Evolutionary conservation across 2,113 vertebrate species (phyloP), one percentile per base, ranked within the genome.

Genomic region (Sturnus vulgaris): DNA sequence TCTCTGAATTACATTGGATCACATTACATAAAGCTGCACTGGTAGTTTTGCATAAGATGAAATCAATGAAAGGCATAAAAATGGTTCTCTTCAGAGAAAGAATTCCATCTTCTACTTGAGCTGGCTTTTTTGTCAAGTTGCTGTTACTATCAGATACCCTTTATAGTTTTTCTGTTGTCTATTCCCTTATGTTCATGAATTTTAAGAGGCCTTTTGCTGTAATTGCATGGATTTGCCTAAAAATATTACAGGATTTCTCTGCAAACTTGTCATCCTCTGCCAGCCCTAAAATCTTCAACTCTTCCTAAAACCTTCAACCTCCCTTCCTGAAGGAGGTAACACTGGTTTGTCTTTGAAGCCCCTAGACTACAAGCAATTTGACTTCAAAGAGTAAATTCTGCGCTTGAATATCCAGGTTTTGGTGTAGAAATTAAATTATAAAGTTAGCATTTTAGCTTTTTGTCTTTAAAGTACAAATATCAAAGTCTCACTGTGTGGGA

Each of bases 241-340:
- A 95, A 93, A 79, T 87, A 72, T 76, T 57, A 66, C 20, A 83
- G 16, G 33, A 19, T 93, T 92, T 95, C 46, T 73, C n/a, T 85
- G 63, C 46, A 90, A 95, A 93, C 61, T 66, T 96, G 91, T 95
- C 85, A 96, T 93, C 84, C 73, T 73, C 68, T 96, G 90, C 93
- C 75, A 95, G n/a, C 42, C 31, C 14, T 37, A 37, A 37, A 37
- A 37, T 37, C 37, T 37, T 37, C 37, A 37, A 37, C 37, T 80
- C 17, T 63, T 92, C 79, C 79, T 90, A 90, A 93, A 92, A 20
- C 30, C 68, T 86, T 88, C 84, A 91, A 59, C 33, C 15, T 66
- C 77, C 63, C 83, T 93, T 90, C 75, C 87, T 90, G 33, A 70
- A 91, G 71, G 63, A 88, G 82, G 70, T 73, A 91, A 82, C n/a